Base-by-base conservation (phyloP, 2,113 vertebrate genomes). In the Grallaria varia region DNA sequence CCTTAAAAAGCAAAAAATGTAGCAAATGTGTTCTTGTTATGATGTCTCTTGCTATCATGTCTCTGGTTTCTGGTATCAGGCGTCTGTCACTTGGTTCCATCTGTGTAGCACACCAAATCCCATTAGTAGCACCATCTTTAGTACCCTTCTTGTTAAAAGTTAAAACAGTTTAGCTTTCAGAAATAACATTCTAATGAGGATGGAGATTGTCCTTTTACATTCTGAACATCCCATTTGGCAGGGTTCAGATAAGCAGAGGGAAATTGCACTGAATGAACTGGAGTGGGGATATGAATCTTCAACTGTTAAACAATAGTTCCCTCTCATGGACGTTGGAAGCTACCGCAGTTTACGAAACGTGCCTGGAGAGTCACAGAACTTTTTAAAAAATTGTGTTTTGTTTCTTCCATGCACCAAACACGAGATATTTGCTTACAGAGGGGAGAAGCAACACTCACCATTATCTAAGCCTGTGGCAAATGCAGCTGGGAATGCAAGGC, bases 221-320 rank as follows among this genome's bases (percentile, higher is more conserved):
- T 97, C 94, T 93, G 89, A 97, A 88, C 91, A 88, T 89, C 64
- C 87, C 62, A 91, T 94, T 97, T 96, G 95, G 93, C 93, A 93
- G 76, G 76, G 63, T 97, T 97, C 96, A 97, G 95, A 71, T 39
- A 89, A 96, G 90, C 84, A 89, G 87, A 72, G 71, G 49, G 92
- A 95, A 95, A 96, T 78, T 50, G 53, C 62, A 7, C 59, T 39
- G 77, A 42, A 80, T 8, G 82, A 90, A 72, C 49, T 24, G 45
- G 58, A 94, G 47, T 1, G 35, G 16, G 73, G 63, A 28, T 33
- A 15, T 42, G 73, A 47, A 24, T 37, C 74, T 88, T 76, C 96
- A 98, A 98, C 90, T 94, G 95, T 98, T 98, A 97, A 98, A 84
- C 98, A 98, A 98, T 90, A 96, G 95, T 94, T 96, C 98, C 97